Percentiles rank a stretch among this genome's conserved stretches.
phyloP scores from a whole-genome alignment of 2,113 vertebrate species.

The Hydropotes inermis region DNA sequence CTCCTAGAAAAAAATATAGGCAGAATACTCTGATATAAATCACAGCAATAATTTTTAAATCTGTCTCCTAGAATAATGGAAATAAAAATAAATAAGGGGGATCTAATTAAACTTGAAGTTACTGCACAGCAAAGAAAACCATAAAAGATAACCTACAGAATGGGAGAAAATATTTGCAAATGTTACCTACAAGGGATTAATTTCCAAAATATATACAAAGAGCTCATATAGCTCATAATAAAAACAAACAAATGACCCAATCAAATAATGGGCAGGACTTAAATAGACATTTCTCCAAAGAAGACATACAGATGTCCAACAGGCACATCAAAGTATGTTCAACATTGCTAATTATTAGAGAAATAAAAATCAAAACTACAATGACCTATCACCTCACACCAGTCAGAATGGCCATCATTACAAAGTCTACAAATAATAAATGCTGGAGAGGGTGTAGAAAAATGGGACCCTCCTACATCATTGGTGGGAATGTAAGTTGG shows the following conservation, averaged over 20 bases:
- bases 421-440: neutral
- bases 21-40: neutral
- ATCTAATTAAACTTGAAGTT: neutral
- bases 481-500: neutral
- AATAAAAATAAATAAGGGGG: neutral
- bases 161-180: neutral
- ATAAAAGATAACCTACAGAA: neutral
- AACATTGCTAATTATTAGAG: neutral
- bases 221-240: neutral
- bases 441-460: neutral
- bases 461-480: neutral
- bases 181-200: neutral
- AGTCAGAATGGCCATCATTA: neutral
- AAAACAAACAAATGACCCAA: neutral
- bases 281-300: neutral
- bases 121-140: neutral
- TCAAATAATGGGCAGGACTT: neutral
- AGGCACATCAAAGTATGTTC: neutral
- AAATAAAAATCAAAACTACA: neutral
- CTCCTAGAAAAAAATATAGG: neutral
- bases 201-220: neutral
- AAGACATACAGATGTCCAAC: neutral
- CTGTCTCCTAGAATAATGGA: neutral
- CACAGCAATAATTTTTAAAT: neutral
- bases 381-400: neutral